A percentile compares a stretch with the other conserved stretches of the same genome.
These are phyloP conservation scores for Electrona antarctica DNA, from an alignment of 2,113 vertebrate genomes.

Conservation along the genomic window DNA sequence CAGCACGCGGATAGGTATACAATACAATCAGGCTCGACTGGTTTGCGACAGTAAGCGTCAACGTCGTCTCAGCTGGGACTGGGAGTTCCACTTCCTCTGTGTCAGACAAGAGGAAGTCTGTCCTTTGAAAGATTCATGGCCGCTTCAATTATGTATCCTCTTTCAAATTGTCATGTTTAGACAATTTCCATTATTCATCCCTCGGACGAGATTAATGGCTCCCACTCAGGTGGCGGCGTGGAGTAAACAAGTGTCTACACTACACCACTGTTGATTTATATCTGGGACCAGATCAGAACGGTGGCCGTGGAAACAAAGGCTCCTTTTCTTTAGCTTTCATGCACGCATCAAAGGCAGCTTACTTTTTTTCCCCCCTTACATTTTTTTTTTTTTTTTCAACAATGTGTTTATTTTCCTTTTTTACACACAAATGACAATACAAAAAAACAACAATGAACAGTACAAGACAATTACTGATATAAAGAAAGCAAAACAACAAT, in stretches of 20 bases:
- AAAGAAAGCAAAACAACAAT: too few relatives aligned
- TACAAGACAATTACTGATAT: too few relatives aligned
- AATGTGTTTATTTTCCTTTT: too few relatives aligned
- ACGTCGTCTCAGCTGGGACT: constrained; percentile 35
- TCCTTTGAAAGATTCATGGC: constrained; percentile 73
- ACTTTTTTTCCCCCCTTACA: too few relatives aligned
- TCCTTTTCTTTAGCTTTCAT: not conserved
- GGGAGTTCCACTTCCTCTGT: constrained; percentile 62
- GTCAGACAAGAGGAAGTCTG: constrained; percentile 69
- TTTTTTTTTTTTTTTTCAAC: too few relatives aligned
- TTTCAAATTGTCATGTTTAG: constrained; percentile 73
- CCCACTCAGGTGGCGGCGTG: constrained; percentile 28
- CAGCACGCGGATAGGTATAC: too few relatives aligned
- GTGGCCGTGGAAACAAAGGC: not conserved
- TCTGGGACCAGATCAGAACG: not conserved
- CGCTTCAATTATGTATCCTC: constrained; percentile 66
- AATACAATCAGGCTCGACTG: not conserved
- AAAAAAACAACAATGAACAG: too few relatives aligned
- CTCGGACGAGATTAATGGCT: constrained; percentile 62
- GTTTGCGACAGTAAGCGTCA: constrained; percentile 39
- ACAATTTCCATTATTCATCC: constrained; percentile 73
- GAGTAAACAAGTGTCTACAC: constrained; percentile 56
- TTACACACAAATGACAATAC: too few relatives aligned
- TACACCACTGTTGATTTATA: constrained; percentile 6
- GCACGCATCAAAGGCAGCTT: too few relatives aligned